Conservation (phyloP, 2,797 vertebrate species). For the Megalops cyprinoides region DNA sequence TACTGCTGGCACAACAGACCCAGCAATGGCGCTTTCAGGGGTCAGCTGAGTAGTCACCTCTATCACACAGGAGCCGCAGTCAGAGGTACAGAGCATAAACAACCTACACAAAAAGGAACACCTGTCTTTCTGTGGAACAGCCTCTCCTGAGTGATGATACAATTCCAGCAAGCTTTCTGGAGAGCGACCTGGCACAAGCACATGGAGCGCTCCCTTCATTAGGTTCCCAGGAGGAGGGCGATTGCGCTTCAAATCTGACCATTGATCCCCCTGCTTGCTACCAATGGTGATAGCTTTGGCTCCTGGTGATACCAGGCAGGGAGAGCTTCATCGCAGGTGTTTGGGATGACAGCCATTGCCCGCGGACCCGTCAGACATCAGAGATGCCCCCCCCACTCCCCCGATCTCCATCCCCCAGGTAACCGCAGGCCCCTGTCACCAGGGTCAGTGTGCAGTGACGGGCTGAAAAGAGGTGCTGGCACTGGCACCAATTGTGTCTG, state of each 20-base stretch:
- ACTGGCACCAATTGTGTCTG: neutral
- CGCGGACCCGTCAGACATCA: constrained; percentile 24
- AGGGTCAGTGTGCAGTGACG: neutral
- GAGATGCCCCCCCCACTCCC: constrained; percentile 3
- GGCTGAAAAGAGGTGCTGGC: too few species aligned
- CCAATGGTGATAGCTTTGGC: constrained; percentile 26
- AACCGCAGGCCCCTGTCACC: neutral
- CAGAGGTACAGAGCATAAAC: neutral
- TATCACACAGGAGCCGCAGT: neutral
- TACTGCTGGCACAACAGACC: neutral
- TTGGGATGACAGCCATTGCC: constrained; percentile 28
- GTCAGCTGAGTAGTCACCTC: neutral
- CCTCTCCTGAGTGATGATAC: neutral
- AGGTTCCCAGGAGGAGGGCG: constrained; percentile 26
- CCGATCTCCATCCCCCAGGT: neutral
- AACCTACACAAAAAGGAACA: neutral
- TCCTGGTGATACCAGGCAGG: constrained; percentile 15
- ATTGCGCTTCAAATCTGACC: constrained; percentile 41
- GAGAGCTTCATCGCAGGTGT: constrained; percentile 17
- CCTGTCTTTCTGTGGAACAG: constrained; percentile 9
- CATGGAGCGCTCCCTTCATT: neutral
- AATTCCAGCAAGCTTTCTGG: constrained; percentile 11
- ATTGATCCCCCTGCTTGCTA: constrained; percentile 31
- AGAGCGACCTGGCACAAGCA: neutral
- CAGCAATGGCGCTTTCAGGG: neutral